Percentiles rank a stretch among this genome's conserved stretches.
Evolutionary conservation across 1,140 invertebrate genomes (phyloP).

Genomic region (Rhizoglyphus robini): DNA sequence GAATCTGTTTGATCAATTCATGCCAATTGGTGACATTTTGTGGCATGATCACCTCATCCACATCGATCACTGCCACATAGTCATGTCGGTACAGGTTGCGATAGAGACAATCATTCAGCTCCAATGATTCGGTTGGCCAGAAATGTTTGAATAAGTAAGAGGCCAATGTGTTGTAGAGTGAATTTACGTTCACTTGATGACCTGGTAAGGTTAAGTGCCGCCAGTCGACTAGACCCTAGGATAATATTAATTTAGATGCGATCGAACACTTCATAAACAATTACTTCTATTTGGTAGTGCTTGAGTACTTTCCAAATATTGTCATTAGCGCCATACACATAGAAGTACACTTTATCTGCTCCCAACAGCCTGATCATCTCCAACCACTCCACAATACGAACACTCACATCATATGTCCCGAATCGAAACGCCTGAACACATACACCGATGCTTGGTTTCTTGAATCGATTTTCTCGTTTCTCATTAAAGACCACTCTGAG

Average conservation of each 20-base stretch:
- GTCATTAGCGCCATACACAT: neutral
- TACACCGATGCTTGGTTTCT: conserved; percentile 33
- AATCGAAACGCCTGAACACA: conserved; percentile 18
- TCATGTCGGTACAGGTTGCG: conserved; percentile 64
- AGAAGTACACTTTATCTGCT: too few species aligned
- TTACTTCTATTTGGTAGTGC: conserved; percentile 4
- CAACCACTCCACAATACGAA: conserved; percentile 17
- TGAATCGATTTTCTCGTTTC: too few species aligned
- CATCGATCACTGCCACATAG: conserved; percentile 63
- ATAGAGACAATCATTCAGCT: conserved; percentile 82
- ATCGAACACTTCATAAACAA: neutral
- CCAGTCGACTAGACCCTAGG: neutral
- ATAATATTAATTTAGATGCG: too few species aligned
- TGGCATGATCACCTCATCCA: conserved; percentile 73
- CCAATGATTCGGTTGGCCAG: too few species aligned
- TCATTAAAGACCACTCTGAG: conserved; percentile 74
- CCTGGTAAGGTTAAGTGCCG: conserved; percentile 1
- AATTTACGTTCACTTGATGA: neutral
- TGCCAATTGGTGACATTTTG: neutral
- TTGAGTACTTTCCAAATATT: conserved; percentile 1
- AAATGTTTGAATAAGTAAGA: neutral
- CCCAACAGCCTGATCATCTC: conserved; percentile 8
- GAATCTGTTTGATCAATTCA: conserved; percentile 5
- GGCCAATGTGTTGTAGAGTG: neutral
- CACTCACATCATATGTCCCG: too few species aligned